Base-by-base conservation (phyloP, 2,113 vertebrate genomes). In the Etheostoma cragini region DNA sequence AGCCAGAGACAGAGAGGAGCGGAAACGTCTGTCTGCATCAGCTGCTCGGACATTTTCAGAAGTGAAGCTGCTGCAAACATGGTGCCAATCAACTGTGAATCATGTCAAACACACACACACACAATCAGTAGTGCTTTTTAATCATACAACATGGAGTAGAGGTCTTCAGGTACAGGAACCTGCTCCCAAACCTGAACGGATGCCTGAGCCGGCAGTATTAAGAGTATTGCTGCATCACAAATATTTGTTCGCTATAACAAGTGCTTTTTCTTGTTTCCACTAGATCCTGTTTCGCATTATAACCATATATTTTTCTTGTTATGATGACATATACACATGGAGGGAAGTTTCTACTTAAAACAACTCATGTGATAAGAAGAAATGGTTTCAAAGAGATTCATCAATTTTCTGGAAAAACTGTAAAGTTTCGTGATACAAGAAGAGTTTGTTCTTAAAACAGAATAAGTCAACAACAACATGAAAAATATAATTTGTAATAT, bases 51-150 rank as follows among this genome's bases (percentile, higher is more conserved):
- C 42, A 5, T 64, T 47, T 63, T 15, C 17, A 72, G n/a, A 69
- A 61, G 52, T 42, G 57, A 76, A 21, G 66, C 76, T 78, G 80
- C 81, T 69, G 74, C 49, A 26, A 76, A 38, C 70, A 78, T 58
- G 61, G 89, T 89, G 91, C 91, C 89, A 86, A 88, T 67, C 78
- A 81, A 81, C 89, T 91, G 87, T 89, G 87, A 91, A 85, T 73
- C 74, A 38, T 62, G 13, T 66, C 76, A 61, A 15, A 81, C 70
- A 70, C 72, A 76, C 64, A 38, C 60, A 71, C 56, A 65, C 65
- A 45, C 21, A 47, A 52, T 85, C 80, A 77, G 76, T 58, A 73
- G 85, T 77, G 78, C 84, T 85, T 86, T 82, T 57, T 30, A 80
- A 72, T 50, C 81, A 60, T 52, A 30, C 24, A 35, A 45, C 15